Base-by-base conservation (phyloP, 64 coral and sea anemone genomes). In the Porites australiensis region DNA sequence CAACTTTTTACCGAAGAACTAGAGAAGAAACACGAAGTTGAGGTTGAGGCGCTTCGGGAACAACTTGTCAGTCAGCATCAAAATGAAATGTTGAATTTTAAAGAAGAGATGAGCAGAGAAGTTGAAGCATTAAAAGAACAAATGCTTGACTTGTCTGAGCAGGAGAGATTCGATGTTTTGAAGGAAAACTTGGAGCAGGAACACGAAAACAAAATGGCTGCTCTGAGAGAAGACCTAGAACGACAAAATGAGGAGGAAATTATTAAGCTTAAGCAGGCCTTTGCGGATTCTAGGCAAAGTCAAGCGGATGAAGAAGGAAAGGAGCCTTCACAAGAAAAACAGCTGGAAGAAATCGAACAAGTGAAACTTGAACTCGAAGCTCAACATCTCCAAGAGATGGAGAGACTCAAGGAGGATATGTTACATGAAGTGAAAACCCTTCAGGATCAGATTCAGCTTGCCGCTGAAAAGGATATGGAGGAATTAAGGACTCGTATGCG, bases 161-260 rank as follows among this genome's bases (percentile, higher is more conserved):
- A 96, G 77, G 95, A 96, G 64, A 96, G 75, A 61, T 93, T 93
- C 75, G 95, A 96, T 15, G 78, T 77, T 45, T 86, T 96, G 57
- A 96, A 78, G 50, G 91, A 96, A 72, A 53, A 77, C 44, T 76
- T 93, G 53, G 88, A 97, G 64, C 91, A 88, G 37, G 84, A 75
- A 9, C 82, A 94, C 57, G 70, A 86, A 83, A 79, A 81, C 20
- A 76, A 94, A 69, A 66, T 97, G 18, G 63, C 88, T 6, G 57
- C 63, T 71, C 52, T 79, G 44, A 45, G 53, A 21, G 77, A 92
- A 21, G 62, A 93, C 45, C 71, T 96, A 6, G 90, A 96, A 71
- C 79, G 45, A 19, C 89, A 91, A 49, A 93, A 97, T 18, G 45
- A 91, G 60, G 87, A 96, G 50, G 85, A 96, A 47, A 87, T 96